These are phyloP conservation scores for Torymus tubicola DNA, from an alignment of 2,888 invertebrate genomes.

Conservation along the genomic window DNA sequence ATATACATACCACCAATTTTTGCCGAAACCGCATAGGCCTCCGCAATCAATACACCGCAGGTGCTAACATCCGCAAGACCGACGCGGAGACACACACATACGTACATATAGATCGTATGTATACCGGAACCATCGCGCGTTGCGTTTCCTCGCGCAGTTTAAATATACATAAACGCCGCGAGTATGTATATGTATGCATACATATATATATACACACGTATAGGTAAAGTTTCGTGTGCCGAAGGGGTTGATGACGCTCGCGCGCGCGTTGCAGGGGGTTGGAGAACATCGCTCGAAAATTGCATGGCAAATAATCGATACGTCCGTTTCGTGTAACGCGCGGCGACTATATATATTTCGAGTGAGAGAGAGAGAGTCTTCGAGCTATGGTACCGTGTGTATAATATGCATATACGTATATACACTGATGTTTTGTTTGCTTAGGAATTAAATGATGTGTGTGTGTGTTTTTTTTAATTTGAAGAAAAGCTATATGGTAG, in stretches of 20 bases:
- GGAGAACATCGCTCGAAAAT: conserved; percentile 49
- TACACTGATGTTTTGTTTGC: neutral
- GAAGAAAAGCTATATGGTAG: too few relatives aligned
- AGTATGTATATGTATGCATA: too few relatives aligned
- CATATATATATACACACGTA: neutral
- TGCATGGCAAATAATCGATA: conserved; percentile 52
- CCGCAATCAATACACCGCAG: too few relatives aligned
- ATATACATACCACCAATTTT: too few relatives aligned
- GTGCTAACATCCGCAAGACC: too few relatives aligned
- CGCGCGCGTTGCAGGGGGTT: neutral
- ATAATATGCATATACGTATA: too few relatives aligned
- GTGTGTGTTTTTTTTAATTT: too few relatives aligned
- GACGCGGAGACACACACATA: too few relatives aligned
- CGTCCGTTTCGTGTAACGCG: conserved; percentile 13
- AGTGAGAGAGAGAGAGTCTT: conserved; percentile 24
- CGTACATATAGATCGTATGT: too few relatives aligned
- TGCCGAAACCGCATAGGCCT: too few relatives aligned
- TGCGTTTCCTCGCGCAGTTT: conserved; percentile 5
- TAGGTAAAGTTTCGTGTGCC: conserved; percentile 29
- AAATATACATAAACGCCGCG: conserved; percentile 26
- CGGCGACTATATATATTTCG: too few relatives aligned
- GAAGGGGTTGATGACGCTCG: conserved; percentile 14
- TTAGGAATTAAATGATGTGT: too few relatives aligned
- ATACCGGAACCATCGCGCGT: neutral
- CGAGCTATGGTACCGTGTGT: neutral